Percentiles rank a stretch among this genome's conserved stretches.
Evolutionary conservation across 2,113 vertebrate species (phyloP).

Genomic region (Probosciger aterrimus): DNA sequence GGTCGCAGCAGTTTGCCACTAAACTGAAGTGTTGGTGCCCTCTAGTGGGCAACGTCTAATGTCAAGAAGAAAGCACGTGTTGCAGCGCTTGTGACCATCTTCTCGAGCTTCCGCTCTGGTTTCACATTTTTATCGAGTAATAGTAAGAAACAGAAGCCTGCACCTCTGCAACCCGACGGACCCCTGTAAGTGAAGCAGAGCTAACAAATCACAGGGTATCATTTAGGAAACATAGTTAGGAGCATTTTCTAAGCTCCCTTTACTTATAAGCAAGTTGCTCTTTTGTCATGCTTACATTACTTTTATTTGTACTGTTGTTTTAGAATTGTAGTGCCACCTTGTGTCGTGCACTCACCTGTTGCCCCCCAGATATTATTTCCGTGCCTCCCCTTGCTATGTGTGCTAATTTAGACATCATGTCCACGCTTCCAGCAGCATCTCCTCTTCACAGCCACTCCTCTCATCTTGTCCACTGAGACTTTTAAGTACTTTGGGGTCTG

Average conservation of each 20-base stretch:
- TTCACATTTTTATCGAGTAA: neutral
- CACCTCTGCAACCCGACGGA: neutral
- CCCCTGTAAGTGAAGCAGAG: neutral
- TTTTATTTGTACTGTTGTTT: neutral
- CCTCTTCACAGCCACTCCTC: neutral
- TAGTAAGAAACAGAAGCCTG: neutral
- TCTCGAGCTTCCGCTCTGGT: neutral
- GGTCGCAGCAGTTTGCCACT: neutral
- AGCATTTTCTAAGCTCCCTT: neutral
- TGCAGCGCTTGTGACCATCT: neutral
- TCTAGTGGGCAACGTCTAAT: neutral
- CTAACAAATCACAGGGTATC: neutral
- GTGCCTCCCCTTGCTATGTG: neutral
- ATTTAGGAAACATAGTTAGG: neutral
- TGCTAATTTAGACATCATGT: rapidly evolving
- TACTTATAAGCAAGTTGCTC: neutral
- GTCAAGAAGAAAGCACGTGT: neutral
- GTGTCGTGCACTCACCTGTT: rapidly evolving
- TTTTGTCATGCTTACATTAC: neutral
- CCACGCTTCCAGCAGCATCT: rapidly evolving
- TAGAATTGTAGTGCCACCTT: neutral
- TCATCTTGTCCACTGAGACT: neutral
- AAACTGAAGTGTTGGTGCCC: constrained; percentile 42
- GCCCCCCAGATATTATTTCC: neutral
- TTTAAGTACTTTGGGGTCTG: neutral